These are phyloP conservation scores for Agrochola lychnidis DNA, from an alignment of 2,888 invertebrate genomes.

Conservation along the genomic window DNA sequence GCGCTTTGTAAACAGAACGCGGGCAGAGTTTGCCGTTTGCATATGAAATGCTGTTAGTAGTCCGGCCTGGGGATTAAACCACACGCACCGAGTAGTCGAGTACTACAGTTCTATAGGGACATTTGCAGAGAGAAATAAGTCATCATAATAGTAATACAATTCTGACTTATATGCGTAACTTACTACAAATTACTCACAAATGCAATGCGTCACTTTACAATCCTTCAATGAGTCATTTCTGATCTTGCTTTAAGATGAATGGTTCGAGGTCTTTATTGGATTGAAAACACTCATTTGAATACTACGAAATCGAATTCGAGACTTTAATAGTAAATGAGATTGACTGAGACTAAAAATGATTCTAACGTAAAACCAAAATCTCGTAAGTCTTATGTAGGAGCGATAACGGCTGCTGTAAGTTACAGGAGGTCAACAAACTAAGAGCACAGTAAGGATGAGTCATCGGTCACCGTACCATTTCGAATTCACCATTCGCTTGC, in stretches of 20 bases:
- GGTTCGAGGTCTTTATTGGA: slow-evolving; percentile 67
- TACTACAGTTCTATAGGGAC: slow-evolving; percentile 50
- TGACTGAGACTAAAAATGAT: slow-evolving; percentile 10
- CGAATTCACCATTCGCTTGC: slow-evolving; percentile 67
- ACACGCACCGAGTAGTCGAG: slow-evolving; percentile 55
- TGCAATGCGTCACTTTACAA: slow-evolving; percentile 79
- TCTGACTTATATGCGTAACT: slow-evolving; percentile 63
- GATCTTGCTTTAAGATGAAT: slow-evolving; percentile 73
- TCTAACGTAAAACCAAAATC: slow-evolving; percentile 16
- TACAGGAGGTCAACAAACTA: slow-evolving; percentile 85
- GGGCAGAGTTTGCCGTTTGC: slow-evolving; percentile 77
- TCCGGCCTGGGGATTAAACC: slow-evolving; percentile 73
- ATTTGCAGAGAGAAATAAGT: slow-evolving; percentile 72
- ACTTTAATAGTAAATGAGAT: slow-evolving; percentile 9
- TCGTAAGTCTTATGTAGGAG: slow-evolving; percentile 36
- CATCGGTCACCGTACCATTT: slow-evolving; percentile 79
- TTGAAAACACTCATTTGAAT: slow-evolving; percentile 41
- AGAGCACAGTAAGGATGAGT: slow-evolving; percentile 79
- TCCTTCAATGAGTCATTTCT: slow-evolving; percentile 77
- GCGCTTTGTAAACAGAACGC: slow-evolving; percentile 76
- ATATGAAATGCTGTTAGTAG: slow-evolving; percentile 80
- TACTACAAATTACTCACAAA: slow-evolving; percentile 75
- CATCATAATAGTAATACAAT: slow-evolving; percentile 73
- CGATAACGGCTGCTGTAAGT: slow-evolving; percentile 78
- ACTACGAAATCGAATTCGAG: slow-evolving; percentile 41